Evolutionary conservation across 2,113 vertebrate genomes (phyloP), one percentile per base, ranked within the genome.

Genomic region (Porphyrio hochstetteri): DNA sequence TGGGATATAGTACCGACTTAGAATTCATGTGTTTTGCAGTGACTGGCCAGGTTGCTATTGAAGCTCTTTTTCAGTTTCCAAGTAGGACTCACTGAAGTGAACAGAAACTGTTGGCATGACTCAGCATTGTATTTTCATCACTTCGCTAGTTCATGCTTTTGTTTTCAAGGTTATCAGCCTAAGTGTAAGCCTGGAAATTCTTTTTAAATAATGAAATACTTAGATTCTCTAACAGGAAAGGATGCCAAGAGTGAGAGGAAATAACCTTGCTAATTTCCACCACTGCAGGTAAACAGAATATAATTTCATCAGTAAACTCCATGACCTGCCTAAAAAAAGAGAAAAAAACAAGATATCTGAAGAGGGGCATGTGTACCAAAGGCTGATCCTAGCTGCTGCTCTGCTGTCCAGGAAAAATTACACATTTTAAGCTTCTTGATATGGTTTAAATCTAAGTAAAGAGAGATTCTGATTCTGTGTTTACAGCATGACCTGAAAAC

Each of bases 111-210:
- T 78, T 42, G 13, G 24, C 33, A 38, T 14, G 44, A 44, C 36
- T 85, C 69, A 65, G 33, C 40, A 33, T 13, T 83, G 14, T 60
- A 40, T 87, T 89, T 82, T 82, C 78, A 74, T 83, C 59, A 76
- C 55, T 92, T 72, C 53, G 10, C 9, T 90, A 13, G 48, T 65
- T 91, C 44, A 29, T 42, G 40, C 36, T 82, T 95, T 60, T 33
- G 20, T 95, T 95, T 93, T 87, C 78, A 95, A 94, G 67, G 57
- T 82, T 85, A 85, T 90, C 70, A 74, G 44, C 59, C 38, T 77
- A 77, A 77, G 17, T 40, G 15, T 48, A 55, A 87, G 70, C 16
- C 55, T 82, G 40, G n/a, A 91, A 89, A 82, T 89, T 5, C 57
- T 79, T 86, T 86, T 91, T 71, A 68, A 89, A 87, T 70, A 65